Evolutionary conservation across 2,113 vertebrate species (phyloP).

Genomic region (Corythoichthys haematopterus): DNA sequence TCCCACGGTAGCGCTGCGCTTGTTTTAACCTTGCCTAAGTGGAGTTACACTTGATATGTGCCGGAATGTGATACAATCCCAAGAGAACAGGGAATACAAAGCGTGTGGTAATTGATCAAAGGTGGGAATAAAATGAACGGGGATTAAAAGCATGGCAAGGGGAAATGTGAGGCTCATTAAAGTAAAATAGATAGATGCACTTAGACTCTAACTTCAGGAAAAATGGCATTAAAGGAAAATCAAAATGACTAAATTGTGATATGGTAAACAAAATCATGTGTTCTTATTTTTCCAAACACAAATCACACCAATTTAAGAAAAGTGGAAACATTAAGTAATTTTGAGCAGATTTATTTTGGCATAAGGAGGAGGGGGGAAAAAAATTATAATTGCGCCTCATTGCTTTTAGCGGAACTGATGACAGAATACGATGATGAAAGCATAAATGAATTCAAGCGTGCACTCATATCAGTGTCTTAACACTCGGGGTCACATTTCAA

Average conservation of each 20-base stretch:
- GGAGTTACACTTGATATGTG: neutral
- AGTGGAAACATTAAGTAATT: neutral
- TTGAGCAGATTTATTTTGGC: neutral
- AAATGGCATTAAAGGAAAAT: no score
- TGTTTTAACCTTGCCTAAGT: neutral
- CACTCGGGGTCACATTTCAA: conserved; percentile 6
- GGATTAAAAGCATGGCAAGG: neutral
- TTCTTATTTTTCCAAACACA: no score
- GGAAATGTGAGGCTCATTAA: neutral
- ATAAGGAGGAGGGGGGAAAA: no score
- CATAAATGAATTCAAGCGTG: conserved; percentile 2
- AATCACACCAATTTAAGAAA: neutral
- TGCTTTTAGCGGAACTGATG: neutral
- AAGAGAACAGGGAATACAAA: neutral
- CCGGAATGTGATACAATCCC: neutral
- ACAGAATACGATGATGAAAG: neutral
- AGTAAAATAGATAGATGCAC: neutral
- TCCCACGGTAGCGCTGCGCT: conserved; percentile 1
- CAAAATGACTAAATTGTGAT: no score
- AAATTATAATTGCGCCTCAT: neutral
- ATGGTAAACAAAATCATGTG: no score
- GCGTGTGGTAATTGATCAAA: neutral
- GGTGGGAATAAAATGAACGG: neutral
- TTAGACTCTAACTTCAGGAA: neutral
- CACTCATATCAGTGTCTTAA: conserved; percentile 9